Evolutionary conservation across 2,797 vertebrate species (phyloP), one percentile per base, ranked within the genome.

Genomic region (Caiman crocodilus): DNA sequence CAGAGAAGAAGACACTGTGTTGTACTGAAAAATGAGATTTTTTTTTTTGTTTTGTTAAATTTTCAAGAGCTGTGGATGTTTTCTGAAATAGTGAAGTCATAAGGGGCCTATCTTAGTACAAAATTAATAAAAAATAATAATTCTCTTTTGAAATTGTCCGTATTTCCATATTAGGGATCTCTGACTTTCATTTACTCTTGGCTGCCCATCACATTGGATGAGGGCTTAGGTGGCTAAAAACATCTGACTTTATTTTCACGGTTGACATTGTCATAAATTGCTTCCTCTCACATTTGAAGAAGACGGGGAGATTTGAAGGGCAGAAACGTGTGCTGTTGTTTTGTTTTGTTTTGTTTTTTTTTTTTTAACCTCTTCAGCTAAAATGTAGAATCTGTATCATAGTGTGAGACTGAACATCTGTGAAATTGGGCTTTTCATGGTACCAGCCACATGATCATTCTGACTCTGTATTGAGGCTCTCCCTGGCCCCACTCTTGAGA

Each of bases 1-100:
- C 1, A 20, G n/a, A 80, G 28, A 57, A 82, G 16, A 55, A n/a
- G 18, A 93, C 83, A 85, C 56, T 87, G 85, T 80, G 65, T 28
- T 63, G 20, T 82, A 18, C 63, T 92, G 79, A 81, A 88, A 57
- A 91, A 63, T 59, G 73, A 91, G 79, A 84, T 78, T n/a, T n/a
- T n/a, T n/a, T n/a, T n/a, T n/a, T n/a, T n/a, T n/a, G 4, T 17
- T 79, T 1, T 87, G 85, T 93, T 95, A 90, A 82, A 84, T 94
- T 93, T 96, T 94, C 91, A 83, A 82, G 81, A 93, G 67, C 92
- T 96, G 93, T 93, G 75, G 90, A 84, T 94, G 81, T 42, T 85
- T 96, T 96, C 55, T 30, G 23, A 17, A 86, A 88, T 88, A 76
- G 50, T 80, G n/a, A 90, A 97, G 89, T 64, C 90, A 73, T 76